Evolutionary conservation across 2,113 vertebrate genomes (phyloP), one percentile per base, ranked within the genome.

Genomic region (Galbula dea): DNA sequence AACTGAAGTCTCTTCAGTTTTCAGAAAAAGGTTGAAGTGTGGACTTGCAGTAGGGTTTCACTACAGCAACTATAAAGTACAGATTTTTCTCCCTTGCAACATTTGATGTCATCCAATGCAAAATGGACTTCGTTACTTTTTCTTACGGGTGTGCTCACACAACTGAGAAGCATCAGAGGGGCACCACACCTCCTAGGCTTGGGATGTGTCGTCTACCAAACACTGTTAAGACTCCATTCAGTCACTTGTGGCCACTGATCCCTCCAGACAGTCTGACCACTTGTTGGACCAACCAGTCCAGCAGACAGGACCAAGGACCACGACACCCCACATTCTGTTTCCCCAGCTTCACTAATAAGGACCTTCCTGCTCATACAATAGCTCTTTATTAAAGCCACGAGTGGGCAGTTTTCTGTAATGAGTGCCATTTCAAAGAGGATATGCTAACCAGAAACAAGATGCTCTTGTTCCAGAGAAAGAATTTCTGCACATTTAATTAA

Each of bases 361-460:
- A 77, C 92, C 76, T 92, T 88, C 67, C 88, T 57, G 68, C 88
- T 93, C 88, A 30, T 61, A 93, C 80, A 94, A 86, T 34, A 86
- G 73, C 52, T 83, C 90, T 93, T 88, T 93, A 93, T 68, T 90
- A 92, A 96, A 92, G 95, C 95, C 96, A 96, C 83, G 72, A 94
- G 95, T 93, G 92, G 94, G 90, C 94, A 94, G 86, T 75, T 96
- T 92, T 90, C 94, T 88, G 61, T 55, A 92, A 96, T 72, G 73
- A 94, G 43, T 68, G 83, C 67, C 76, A 94, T 96, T 93, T 96
- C 96, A 96, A 95, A 90, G 95, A 83, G 94, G 94, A 96, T 92
- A 96, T 93, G 90, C 80, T 96, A 96, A 94, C 86, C 86, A 96
- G 90, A 93, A 96, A 96, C 95, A 95, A 94, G 96, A 95, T 30